A percentile compares a stretch with the other conserved stretches of the same genome.
Evolutionary conservation across 92 coral and sea anemone genomes (phyloP).

Genomic region (Galaxea fascicularis): DNA sequence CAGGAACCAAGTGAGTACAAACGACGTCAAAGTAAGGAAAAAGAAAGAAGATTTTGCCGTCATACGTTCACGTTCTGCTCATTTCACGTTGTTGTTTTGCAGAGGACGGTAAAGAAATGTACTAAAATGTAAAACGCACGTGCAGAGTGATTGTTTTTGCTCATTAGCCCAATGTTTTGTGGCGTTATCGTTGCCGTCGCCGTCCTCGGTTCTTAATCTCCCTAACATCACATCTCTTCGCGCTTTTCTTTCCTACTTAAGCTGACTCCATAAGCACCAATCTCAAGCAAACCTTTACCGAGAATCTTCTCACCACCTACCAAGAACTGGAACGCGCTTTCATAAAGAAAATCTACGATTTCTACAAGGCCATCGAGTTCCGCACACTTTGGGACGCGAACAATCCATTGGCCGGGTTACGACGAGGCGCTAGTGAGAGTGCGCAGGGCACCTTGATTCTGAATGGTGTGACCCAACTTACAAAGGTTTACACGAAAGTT

Average conservation of each 20-base stretch:
- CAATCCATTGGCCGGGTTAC: not conserved
- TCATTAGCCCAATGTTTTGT: no score
- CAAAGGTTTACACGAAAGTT: not conserved
- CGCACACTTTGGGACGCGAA: conserved; percentile 30
- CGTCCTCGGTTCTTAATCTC: no score
- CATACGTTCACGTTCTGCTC: no score
- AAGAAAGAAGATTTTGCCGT: no score
- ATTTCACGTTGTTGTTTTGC: no score
- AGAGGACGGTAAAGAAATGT: no score
- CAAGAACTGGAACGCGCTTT: conserved; percentile 12
- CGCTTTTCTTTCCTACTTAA: not conserved
- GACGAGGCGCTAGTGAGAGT: conserved; percentile 1
- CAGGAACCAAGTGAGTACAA: no score
- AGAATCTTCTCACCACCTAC: conserved; percentile 22
- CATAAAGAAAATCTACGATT: conserved; percentile 4
- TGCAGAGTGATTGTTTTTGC: no score
- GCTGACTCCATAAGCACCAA: not conserved
- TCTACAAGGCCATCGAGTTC: conserved; percentile 32
- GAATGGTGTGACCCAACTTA: not conserved
- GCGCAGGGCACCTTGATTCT: conserved; percentile 1
- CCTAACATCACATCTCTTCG: no score
- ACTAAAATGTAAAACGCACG: no score
- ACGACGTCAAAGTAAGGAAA: no score
- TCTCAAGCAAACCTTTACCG: conserved; percentile 10
- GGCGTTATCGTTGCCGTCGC: no score